Evolutionary conservation across 2,113 vertebrate species (phyloP), one percentile per base, ranked within the genome.

Genomic region (Petroica traversi): DNA sequence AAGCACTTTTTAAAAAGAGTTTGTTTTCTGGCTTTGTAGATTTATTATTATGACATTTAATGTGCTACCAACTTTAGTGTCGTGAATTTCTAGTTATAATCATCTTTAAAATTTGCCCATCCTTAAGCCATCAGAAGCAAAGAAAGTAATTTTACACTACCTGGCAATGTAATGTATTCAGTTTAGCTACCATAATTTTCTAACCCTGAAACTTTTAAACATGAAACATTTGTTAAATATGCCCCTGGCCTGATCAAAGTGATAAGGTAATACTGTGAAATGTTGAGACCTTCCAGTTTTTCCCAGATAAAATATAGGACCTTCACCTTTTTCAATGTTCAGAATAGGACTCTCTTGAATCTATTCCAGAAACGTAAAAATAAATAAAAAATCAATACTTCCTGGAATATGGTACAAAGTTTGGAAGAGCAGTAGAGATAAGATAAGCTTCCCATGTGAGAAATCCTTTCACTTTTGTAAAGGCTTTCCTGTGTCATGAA

Each of bases 351-450:
- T 54, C 78, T 57, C 78, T 91, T 95, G 88, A 94, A 93, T 94
- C 81, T 92, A 33, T 92, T 94, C 95, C 94, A 95, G 90, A 95
- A 95, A 96, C 62, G 80, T 90, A 94, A 94, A 94, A 94, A 96
- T 95, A 95, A 92, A 92, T 93, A 57, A 96, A 90, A 96, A 95
- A 92, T 78, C 88, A 81, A 91, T 95, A 31, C 75, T 96, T 93
- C 97, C 41, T 86, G 92, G 97, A 97, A 97, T 33, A 61, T 84
- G 88, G 97, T 95, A 94, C 96, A 95, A 96, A 92, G 90, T 97
- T 96, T 93, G 75, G 78, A 92, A 92, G 25, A 75, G 75, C 46
- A 49, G 54, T 45, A 54, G 77, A 96, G 95, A 95, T 97, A 97
- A 97, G 97, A 97, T 97, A 97, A 96, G 63, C 51, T 96, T 96